Evolutionary conservation across 1,140 invertebrate species (phyloP).

Genomic region (Lepidurus apus): DNA sequence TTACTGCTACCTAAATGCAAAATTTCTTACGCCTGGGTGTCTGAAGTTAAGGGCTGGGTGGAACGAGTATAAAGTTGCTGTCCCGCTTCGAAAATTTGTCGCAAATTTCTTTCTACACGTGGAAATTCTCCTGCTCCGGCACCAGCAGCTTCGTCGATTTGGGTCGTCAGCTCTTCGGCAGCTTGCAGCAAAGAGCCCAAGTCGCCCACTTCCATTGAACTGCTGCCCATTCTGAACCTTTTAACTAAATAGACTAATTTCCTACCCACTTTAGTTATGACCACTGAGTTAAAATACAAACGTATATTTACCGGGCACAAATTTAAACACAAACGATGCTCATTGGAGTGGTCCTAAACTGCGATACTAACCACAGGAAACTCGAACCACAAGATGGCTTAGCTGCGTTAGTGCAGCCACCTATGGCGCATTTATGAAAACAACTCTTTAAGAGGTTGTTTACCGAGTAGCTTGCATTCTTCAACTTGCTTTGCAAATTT

Average conservation of each 20-base stretch:
- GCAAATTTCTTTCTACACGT: conserved; percentile 80
- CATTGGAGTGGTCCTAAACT: too few species aligned
- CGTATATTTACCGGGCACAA: neutral
- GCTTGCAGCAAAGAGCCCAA: conserved; percentile 81
- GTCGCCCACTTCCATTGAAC: conserved; percentile 47
- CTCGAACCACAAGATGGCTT: too few species aligned
- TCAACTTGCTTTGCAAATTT: neutral
- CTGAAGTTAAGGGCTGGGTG: conserved; percentile 20
- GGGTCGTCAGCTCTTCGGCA: conserved; percentile 81
- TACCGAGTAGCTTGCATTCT: neutral
- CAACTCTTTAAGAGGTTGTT: neutral
- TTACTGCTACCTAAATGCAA: neutral
- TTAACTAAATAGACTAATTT: too few species aligned
- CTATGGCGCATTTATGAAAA: neutral
- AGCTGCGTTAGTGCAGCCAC: neutral
- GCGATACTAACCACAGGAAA: too few species aligned
- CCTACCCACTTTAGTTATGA: neutral
- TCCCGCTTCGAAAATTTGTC: conserved; percentile 85
- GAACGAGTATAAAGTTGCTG: conserved; percentile 58
- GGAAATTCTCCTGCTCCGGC: conserved; percentile 55
- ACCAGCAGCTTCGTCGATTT: conserved; percentile 72
- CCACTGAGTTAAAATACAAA: neutral
- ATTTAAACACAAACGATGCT: neutral
- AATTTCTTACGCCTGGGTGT: conserved; percentile 29
- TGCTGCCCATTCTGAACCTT: neutral